Percentiles rank a stretch among this genome's conserved stretches.
Evolutionary conservation across 2,888 invertebrate genomes (phyloP).

Genomic region (Xanthostigma xanthostigma): DNA sequence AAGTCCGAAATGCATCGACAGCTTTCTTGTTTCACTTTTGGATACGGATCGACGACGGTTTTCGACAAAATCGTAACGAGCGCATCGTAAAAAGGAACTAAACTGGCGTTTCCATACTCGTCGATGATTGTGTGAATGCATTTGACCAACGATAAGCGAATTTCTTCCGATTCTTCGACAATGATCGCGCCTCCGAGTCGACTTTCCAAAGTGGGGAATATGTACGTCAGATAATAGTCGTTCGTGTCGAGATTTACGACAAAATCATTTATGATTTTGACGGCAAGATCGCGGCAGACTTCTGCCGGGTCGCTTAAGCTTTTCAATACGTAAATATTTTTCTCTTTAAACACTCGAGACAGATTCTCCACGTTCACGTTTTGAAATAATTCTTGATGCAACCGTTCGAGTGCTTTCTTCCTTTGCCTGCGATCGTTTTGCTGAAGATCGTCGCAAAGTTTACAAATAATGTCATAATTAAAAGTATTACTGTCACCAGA

Average conservation of each 20-base stretch:
- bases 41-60: conserved; percentile 61
- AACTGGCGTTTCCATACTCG: conserved; percentile 42
- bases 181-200: conserved; percentile 66
- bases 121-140: conserved; percentile 50
- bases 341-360: conserved; percentile 27
- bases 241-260: conserved; percentile 41
- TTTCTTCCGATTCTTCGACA: conserved; percentile 62
- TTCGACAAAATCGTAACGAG: conserved; percentile 55
- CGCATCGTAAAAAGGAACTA: conserved; percentile 60
- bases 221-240: conserved; percentile 58
- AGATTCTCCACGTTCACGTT: conserved; percentile 28
- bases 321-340: conserved; percentile 30
- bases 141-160: conserved; percentile 51
- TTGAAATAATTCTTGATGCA: conserved; percentile 34
- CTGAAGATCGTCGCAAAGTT: conserved; percentile 29
- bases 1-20: conserved; percentile 55
- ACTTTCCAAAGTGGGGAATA: conserved; percentile 60
- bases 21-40: conserved; percentile 64
- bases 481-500: neutral
- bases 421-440: conserved; percentile 43
- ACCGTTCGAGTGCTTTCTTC: conserved; percentile 37
- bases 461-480: conserved; percentile 6
- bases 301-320: conserved; percentile 42
- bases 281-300: conserved; percentile 42
- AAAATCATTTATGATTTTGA: conserved; percentile 39